A percentile compares a stretch with the other conserved stretches of the same genome.
phyloP scores from a whole-genome alignment of 2,797 vertebrate genomes.

The Paedocypris micromegethes region DNA sequence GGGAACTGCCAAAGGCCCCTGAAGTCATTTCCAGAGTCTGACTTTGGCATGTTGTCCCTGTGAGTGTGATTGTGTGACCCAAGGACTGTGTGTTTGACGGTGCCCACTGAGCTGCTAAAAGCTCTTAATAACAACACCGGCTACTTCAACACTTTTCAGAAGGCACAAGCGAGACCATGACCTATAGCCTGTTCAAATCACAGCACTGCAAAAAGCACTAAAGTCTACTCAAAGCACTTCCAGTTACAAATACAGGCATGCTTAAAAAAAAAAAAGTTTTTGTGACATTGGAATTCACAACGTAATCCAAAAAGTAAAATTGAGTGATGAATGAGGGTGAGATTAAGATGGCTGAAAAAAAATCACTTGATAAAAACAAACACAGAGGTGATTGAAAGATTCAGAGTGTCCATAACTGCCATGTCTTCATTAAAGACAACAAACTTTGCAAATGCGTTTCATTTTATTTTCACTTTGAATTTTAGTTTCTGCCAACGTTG shows the following conservation, averaged over 20 bases:
- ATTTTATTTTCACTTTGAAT: no score
- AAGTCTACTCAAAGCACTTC: not conserved
- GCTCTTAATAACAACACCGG: constrained; percentile 45
- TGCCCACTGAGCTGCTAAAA: constrained; percentile 39
- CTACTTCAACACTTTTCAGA: constrained; percentile 35
- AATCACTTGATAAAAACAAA: no score
- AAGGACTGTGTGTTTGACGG: constrained; percentile 27
- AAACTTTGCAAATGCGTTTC: no score
- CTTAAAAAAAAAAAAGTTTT: not conserved
- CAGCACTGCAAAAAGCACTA: constrained; percentile 8
- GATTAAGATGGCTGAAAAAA: no score
- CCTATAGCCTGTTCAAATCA: constrained; percentile 34
- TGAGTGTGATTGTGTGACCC: constrained; percentile 39
- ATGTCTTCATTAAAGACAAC: no score
- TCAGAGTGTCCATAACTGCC: no score
- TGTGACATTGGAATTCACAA: no score
- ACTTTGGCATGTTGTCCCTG: constrained; percentile 34
- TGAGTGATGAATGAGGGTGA: no score
- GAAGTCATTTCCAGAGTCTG: constrained; percentile 42
- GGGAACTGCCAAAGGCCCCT: constrained; percentile 44
- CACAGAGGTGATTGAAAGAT: no score
- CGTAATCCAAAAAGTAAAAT: no score
- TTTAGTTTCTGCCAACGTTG: no score
- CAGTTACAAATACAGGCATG: not conserved
- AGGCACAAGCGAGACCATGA: constrained; percentile 23